Evolutionary conservation across 2,797 vertebrate species (phyloP).

Genomic region (Tympanoctomys barrerae): DNA sequence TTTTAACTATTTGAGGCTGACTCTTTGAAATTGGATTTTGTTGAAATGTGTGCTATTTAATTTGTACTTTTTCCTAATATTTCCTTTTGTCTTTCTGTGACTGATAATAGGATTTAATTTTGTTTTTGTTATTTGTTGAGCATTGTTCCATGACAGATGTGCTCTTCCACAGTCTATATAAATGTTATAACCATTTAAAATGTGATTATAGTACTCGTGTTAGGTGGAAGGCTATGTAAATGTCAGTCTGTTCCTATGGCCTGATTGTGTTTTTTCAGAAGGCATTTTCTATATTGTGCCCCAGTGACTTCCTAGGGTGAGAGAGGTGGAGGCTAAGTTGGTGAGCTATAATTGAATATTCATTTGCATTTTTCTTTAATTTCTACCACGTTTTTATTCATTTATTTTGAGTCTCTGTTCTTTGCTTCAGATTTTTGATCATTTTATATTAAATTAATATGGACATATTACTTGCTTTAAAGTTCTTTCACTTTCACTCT

Average conservation of each 20-base stretch:
- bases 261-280: neutral
- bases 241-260: neutral
- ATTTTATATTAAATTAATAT: neutral
- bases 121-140: neutral
- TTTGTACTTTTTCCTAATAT: neutral
- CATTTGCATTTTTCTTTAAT: neutral
- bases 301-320: neutral
- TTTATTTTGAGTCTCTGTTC: neutral
- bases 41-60: neutral
- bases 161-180: neutral
- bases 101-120: neutral
- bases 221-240: neutral
- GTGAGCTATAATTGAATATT: neutral
- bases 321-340: neutral
- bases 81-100: neutral
- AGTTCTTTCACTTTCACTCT: neutral
- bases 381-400: neutral
- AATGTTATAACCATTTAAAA: neutral
- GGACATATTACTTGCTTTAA: neutral
- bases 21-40: neutral
- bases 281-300: neutral
- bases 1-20: neutral
- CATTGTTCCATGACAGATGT: neutral
- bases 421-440: neutral
- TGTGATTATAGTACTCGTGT: neutral